Percentiles rank a stretch among this genome's conserved stretches.
These are phyloP conservation scores for Tholera decimalis DNA, from an alignment of 2,888 invertebrate species.

Conservation along the genomic window DNA sequence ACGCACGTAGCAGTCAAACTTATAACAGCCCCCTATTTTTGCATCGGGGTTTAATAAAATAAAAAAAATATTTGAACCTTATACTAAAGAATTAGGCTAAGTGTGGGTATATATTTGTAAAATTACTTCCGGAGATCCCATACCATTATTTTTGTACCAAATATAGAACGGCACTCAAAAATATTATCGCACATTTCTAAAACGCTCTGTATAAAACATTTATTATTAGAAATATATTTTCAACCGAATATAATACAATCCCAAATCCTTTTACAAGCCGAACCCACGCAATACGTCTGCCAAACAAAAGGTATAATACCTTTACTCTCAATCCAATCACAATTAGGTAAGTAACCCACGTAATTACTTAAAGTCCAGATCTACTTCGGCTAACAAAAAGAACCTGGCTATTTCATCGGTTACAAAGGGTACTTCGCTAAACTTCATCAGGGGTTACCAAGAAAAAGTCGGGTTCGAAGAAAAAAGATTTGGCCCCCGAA, in stretches of 20 bases:
- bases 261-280: constrained; percentile 17
- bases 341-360: constrained; percentile 66
- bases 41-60: too few species aligned
- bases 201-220: too few species aligned
- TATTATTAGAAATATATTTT: not conserved
- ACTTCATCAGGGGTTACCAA: constrained; percentile 61
- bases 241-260: constrained; percentile 21
- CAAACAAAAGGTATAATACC: constrained; percentile 60
- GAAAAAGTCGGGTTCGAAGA: constrained; percentile 55
- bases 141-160: too few species aligned
- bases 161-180: too few species aligned
- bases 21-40: too few species aligned
- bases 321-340: constrained; percentile 63
- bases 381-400: constrained; percentile 60
- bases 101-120: too few species aligned
- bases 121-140: too few species aligned
- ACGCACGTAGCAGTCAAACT: too few species aligned
- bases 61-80: too few species aligned
- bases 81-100: too few species aligned
- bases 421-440: constrained; percentile 64
- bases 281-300: constrained; percentile 44
- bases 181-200: too few species aligned
- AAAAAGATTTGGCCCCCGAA: constrained; percentile 60
- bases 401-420: constrained; percentile 60
- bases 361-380: constrained; percentile 67